Evolutionary conservation across 2,113 vertebrate species (phyloP).

Genomic region (Neodon shergylaensis): DNA sequence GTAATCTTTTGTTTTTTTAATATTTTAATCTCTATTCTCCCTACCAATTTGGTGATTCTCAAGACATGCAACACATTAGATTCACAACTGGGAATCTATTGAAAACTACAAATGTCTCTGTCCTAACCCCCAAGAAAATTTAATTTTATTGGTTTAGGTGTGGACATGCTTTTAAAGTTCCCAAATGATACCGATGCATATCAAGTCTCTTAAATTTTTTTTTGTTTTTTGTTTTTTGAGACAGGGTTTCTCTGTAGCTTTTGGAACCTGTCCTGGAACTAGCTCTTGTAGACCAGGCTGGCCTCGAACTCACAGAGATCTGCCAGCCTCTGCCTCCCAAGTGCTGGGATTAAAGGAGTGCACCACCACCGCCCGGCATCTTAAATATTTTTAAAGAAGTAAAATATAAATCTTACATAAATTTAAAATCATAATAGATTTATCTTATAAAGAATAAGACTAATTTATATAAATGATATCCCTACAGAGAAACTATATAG

Average conservation of each 20-base stretch:
- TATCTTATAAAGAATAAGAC: slow-evolving; percentile 29
- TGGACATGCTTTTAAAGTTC: background rate
- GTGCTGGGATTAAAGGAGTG: no score
- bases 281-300: no score
- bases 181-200: background rate
- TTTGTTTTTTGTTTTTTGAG: no score
- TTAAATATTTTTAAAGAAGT: slow-evolving; percentile 18
- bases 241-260: no score
- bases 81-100: background rate
- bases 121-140: background rate
- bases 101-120: background rate
- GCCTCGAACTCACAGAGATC: no score
- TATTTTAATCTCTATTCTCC: slow-evolving; percentile 20
- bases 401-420: slow-evolving; percentile 42
- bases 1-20: background rate
- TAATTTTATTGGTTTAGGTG: background rate
- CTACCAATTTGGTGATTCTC: background rate
- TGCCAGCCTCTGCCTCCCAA: no score
- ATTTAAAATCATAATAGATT: slow-evolving; percentile 46
- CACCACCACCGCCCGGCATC: no score
- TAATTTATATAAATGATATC: slow-evolving; percentile 33
- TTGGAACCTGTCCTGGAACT: no score
- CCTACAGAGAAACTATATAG: background rate
- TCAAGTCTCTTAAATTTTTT: background rate
- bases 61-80: background rate